Conservation (phyloP, 1,140 invertebrate species). For the Drosophila kohkoa region DNA sequence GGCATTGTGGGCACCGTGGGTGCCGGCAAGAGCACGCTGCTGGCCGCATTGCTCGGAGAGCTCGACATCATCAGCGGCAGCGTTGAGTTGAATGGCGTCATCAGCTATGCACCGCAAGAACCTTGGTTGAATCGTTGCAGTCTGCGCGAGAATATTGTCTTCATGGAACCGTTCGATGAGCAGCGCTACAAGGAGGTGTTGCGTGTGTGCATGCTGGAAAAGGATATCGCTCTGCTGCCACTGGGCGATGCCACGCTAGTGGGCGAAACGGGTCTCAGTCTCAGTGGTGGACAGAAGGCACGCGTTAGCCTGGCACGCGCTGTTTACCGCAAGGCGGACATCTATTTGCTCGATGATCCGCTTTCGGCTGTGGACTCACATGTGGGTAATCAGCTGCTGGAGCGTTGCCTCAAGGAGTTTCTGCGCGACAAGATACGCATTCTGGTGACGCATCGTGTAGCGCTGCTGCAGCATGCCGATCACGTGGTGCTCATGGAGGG, state of each 20-base stretch:
- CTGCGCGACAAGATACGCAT: constrained; percentile 90
- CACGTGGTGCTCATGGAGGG: constrained; percentile 88
- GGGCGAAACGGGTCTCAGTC: constrained; percentile 91
- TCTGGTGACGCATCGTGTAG: constrained; percentile 95
- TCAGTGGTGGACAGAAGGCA: constrained; percentile 93
- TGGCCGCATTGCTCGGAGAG: constrained; percentile 91
- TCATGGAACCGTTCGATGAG: constrained; percentile 89
- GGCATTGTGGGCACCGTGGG: constrained; percentile 92
- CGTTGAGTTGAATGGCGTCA: constrained; percentile 88
- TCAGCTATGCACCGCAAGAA: constrained; percentile 92
- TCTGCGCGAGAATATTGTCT: constrained; percentile 92
- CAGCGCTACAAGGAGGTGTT: constrained; percentile 87
- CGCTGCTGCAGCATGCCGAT: constrained; percentile 92
- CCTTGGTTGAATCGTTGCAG: constrained; percentile 89
- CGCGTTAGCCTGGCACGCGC: constrained; percentile 88
- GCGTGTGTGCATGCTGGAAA: constrained; percentile 87
- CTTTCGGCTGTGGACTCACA: constrained; percentile 93
- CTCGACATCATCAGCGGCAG: constrained; percentile 88
- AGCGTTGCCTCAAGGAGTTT: constrained; percentile 89
- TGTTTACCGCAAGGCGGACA: constrained; percentile 86
- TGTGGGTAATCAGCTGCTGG: constrained; percentile 92
- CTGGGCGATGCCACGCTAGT: constrained; percentile 91
- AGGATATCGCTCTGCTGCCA: constrained; percentile 87
- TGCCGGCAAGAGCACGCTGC: constrained; percentile 91
- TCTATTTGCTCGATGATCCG: constrained; percentile 93